phyloP scores from a whole-genome alignment of 2,797 vertebrate species.

The Silurus lanzhouensis region DNA sequence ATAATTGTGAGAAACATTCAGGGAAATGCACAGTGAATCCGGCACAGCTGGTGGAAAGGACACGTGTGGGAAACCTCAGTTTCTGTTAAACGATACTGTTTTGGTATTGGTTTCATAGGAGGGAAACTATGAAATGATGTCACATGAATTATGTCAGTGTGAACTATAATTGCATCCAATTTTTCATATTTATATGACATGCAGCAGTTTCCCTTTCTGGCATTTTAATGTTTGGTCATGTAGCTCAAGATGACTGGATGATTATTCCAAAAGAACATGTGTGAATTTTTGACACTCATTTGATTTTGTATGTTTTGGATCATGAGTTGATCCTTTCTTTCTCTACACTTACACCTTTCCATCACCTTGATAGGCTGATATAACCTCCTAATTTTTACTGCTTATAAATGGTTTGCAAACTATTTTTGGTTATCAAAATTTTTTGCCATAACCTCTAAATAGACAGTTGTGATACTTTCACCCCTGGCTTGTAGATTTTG shows the following conservation, averaged over 20 bases:
- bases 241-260: background rate
- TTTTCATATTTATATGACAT: constrained; percentile 59
- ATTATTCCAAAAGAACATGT: background rate
- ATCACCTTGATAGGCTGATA: background rate
- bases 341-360: background rate
- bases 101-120: constrained; percentile 51
- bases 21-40: background rate
- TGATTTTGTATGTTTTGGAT: background rate
- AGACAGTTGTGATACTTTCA: background rate
- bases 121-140: constrained; percentile 65
- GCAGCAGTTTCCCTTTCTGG: constrained; percentile 53
- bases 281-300: background rate
- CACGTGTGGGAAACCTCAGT: constrained; percentile 11
- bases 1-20: background rate
- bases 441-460: no score
- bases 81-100: constrained; percentile 19
- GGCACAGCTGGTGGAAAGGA: constrained; percentile 18
- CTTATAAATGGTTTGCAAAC: background rate
- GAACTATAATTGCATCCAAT: constrained; percentile 62
- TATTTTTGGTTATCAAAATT: no score
- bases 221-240: constrained; percentile 42
- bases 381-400: background rate
- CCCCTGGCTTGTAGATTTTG: background rate
- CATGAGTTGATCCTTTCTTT: background rate
- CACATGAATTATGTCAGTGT: constrained; percentile 65